These are phyloP conservation scores for Hippocampus guttulatus DNA, from an alignment of 2,113 vertebrate species.

Conservation along the genomic window DNA sequence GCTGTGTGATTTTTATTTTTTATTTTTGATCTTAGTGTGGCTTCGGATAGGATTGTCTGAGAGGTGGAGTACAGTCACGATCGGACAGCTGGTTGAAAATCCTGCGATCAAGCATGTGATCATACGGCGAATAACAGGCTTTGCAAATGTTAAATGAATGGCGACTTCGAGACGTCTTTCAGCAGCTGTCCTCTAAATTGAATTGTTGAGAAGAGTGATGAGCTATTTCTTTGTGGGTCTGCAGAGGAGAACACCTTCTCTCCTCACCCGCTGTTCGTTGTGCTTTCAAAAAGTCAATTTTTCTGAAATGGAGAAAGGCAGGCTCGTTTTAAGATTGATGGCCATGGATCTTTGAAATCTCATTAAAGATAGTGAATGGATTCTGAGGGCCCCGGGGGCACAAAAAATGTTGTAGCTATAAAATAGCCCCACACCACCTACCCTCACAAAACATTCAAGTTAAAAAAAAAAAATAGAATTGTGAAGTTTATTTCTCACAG, in stretches of 20 bases:
- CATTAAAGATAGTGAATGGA: conserved; percentile 53
- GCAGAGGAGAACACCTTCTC: conserved; percentile 41
- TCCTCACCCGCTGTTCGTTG: conserved; percentile 43
- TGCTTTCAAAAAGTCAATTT: conserved; percentile 57
- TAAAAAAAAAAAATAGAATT: conserved; percentile 10
- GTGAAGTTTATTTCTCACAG: conserved; percentile 9
- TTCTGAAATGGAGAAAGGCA: conserved; percentile 51
- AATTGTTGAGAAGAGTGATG: conserved; percentile 54
- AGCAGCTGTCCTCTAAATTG: conserved; percentile 45
- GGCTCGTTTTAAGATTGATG: conserved; percentile 61
- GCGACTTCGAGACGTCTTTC: conserved; percentile 39
- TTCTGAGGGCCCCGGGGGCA: conserved; percentile 42
- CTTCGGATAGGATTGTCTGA: conserved; percentile 40
- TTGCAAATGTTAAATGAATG: conserved; percentile 50
- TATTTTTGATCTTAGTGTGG: conserved; percentile 10
- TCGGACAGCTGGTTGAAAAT: conserved; percentile 6
- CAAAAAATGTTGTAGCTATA: conserved; percentile 42
- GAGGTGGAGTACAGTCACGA: conserved; percentile 25
- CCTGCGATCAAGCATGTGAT: conserved; percentile 17
- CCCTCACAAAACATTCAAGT: conserved; percentile 13
- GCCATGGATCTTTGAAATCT: conserved; percentile 49
- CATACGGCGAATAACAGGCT: conserved; percentile 32
- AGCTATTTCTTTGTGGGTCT: conserved; percentile 41
- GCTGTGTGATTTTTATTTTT: background rate
- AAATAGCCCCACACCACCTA: conserved; percentile 15